Base-by-base conservation (phyloP, 2,113 vertebrate species). In the Callocephalon fimbriatum region DNA sequence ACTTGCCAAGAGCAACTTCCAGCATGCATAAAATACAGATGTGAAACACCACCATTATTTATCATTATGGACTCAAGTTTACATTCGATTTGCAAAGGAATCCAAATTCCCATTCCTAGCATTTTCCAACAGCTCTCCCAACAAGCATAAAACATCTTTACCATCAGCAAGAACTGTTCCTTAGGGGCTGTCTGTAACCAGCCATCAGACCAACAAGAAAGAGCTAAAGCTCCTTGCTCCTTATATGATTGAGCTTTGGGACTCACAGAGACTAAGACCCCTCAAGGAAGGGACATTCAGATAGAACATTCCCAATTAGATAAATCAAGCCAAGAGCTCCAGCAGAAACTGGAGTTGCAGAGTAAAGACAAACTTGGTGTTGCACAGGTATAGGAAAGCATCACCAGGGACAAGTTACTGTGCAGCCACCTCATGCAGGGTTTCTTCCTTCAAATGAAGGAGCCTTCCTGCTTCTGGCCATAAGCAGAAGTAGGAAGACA, bases 1-100 rank as follows among this genome's bases (percentile, higher is more conserved):
- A 9, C 47, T 93, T 68, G 88, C 86, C 76, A 93, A 95, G 61
- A 91, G 56, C 58, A 79, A 16, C 40, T 29, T 81, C 63, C 86
- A 63, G 31, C 79, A 51, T 5, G 12, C 35, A 50, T 73, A 35
- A 88, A 80, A 76, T 16, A 95, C 71, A 71, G 88, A 74, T 45
- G 47, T 81, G 75, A 71, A 83, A 78, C 35, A 75, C 54, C 78
- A 80, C 18, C 35, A 27, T 26, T 74, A 77, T 92, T 90, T 93
- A 50, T 83, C 68, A 74, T 32, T 25, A 6, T 1, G 29, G 61
- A 74, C 56, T 70, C 48, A 59, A 86, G 79, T 80, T 90, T 92
- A 93, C 48, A 53, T 67, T 72, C 83, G 32, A 38, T 67, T 84
- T 84, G 51, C 76, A 56, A 19, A 71, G 23, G 82, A 92, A 88